phyloP scores from a whole-genome alignment of 2,797 vertebrate genomes.

The Gephyroberyx darwinii region DNA sequence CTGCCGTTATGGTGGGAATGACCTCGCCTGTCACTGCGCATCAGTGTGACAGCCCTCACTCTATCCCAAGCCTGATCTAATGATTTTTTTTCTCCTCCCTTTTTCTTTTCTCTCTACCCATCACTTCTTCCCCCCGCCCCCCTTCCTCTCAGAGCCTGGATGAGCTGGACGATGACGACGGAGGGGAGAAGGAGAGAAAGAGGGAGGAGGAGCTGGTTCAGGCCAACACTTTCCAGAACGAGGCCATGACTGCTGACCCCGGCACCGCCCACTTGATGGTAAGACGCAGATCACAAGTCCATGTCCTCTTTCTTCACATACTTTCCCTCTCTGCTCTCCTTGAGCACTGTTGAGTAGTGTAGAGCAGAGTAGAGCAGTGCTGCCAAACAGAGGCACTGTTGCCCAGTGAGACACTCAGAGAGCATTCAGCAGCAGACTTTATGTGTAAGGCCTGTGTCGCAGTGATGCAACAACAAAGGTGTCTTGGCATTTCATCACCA shows the following conservation, averaged over 20 bases:
- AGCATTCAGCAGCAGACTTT: constrained; percentile 23
- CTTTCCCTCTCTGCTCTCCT: background rate
- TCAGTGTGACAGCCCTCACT: background rate
- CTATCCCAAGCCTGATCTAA: constrained; percentile 2
- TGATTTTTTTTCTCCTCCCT: background rate
- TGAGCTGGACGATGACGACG: constrained; percentile 94
- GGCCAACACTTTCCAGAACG: constrained; percentile 94
- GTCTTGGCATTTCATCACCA: constrained; percentile 58
- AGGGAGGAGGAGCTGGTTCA: constrained; percentile 91
- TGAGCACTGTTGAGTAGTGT: no score
- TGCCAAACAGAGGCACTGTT: constrained; percentile 77
- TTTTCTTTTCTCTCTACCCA: background rate
- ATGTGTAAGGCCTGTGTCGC: constrained; percentile 28
- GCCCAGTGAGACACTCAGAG: constrained; percentile 56
- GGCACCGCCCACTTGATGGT: constrained; percentile 82
- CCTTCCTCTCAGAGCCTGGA: constrained; percentile 89
- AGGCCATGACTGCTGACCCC: constrained; percentile 84
- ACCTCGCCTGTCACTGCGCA: constrained; percentile 28
- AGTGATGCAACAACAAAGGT: constrained; percentile 45
- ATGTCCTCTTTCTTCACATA: background rate
- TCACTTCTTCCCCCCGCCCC: no score
- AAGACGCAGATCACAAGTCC: constrained; percentile 43
- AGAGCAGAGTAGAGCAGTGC: constrained; percentile 20
- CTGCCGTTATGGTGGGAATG: constrained; percentile 53
- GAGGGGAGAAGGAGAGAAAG: constrained; percentile 87